phyloP scores from a whole-genome alignment of 2,113 vertebrate species.

The Burhinus bistriatus region DNA sequence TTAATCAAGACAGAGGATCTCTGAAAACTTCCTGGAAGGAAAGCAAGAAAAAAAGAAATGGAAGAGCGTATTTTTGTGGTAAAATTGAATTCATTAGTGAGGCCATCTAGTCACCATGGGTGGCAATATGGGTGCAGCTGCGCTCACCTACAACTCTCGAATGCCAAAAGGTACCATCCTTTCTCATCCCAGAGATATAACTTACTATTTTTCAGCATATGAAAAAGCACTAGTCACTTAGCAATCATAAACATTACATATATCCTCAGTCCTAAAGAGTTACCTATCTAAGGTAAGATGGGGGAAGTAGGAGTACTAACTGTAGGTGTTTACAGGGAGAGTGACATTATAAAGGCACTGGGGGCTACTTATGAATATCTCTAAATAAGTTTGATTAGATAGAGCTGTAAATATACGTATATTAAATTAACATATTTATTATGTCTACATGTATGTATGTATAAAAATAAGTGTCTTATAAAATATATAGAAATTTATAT shows the following conservation, averaged over 20 bases:
- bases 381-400: neutral
- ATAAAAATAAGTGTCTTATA: neutral
- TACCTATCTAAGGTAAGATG: neutral
- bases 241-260: neutral
- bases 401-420: neutral
- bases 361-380: neutral
- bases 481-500: neutral
- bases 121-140: neutral
- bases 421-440: neutral
- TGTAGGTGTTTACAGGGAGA: neutral
- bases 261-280: neutral
- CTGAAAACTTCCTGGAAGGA: neutral
- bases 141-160: accelerated
- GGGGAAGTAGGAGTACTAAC: neutral
- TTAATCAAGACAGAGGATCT: neutral
- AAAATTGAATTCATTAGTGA: neutral
- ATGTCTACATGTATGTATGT: neutral
- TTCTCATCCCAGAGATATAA: neutral
- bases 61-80: neutral
- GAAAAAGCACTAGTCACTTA: neutral
- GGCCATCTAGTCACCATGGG: neutral
- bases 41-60: neutral
- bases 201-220: neutral
- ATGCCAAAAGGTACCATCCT: neutral
- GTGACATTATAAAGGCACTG: neutral